phyloP scores from a whole-genome alignment of 1,140 invertebrate genomes.

The Diachasma alloeum region DNA sequence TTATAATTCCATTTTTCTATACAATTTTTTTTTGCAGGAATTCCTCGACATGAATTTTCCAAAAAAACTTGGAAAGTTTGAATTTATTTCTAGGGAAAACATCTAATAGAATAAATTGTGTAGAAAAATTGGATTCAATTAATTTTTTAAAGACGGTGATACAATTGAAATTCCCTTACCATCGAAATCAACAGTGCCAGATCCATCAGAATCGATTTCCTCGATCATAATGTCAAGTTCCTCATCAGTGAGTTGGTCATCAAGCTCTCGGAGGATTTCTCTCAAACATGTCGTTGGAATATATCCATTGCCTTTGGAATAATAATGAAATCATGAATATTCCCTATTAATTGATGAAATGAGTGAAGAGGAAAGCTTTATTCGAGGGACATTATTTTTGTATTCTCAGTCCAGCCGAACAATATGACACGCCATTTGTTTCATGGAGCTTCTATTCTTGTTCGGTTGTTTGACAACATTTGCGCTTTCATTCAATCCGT shows the following conservation, averaged over 20 bases:
- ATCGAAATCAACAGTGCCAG: slow-evolving; percentile 84
- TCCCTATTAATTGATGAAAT: background rate
- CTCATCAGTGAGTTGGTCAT: slow-evolving; percentile 90
- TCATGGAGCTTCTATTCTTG: background rate
- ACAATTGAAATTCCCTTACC: slow-evolving; percentile 63
- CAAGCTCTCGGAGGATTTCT: slow-evolving; percentile 90
- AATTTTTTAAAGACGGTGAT: too few species aligned
- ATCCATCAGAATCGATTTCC: slow-evolving; percentile 95
- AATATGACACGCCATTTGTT: background rate
- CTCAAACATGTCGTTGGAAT: slow-evolving; percentile 91
- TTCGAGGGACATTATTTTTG: too few species aligned
- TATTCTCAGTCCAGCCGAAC: background rate
- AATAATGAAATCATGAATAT: slow-evolving; percentile 27
- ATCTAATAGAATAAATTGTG: too few species aligned
- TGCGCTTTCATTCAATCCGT: background rate
- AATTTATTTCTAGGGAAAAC: too few species aligned
- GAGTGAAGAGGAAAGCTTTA: background rate
- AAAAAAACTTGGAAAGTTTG: too few species aligned
- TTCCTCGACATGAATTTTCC: background rate
- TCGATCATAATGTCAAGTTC: slow-evolving; percentile 96
- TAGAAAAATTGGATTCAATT: too few species aligned
- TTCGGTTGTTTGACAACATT: background rate
- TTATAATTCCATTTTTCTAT: background rate
- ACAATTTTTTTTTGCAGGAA: too few species aligned
- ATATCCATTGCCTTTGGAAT: slow-evolving; percentile 84